Evolutionary conservation across 2,888 invertebrate species (phyloP), one percentile per base, ranked within the genome.

Genomic region (Sesia bembeciformis): DNA sequence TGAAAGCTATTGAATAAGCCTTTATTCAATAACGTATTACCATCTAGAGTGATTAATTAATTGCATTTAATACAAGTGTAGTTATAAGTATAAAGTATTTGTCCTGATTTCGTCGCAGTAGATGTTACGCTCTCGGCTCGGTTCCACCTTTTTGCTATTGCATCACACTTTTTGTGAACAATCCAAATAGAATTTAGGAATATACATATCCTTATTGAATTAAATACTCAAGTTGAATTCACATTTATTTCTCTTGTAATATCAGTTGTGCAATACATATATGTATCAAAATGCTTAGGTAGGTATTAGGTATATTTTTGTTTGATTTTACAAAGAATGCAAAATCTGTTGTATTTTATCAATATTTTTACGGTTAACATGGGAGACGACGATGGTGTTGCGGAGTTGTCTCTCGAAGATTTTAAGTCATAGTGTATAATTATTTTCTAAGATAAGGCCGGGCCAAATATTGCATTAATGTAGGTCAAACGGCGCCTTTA

Each of bases 401-500:
- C 70, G 67, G 60, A 65, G 63, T 69, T 60, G 60, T 58, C 68
- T 70, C 76, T 73, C 76, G 66, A 67, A 66, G 73, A 74, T 80
- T 57, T 79, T 85, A 84, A 88, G 88, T 89, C 88, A 87, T 88
- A 85, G 75, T 85, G 75, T 86, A 72, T 85, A 84, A 84, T 85
- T 86, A 87, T 81, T 83, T 80, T 82, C 69, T 86, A 86, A 85
- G 85, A 68, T 78, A 79, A 85, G 88, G 88, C 89, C 89, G 89
- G 89, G 89, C 88, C 89, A 86, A 87, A 85, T 85, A 86, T 78
- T 87, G 89, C 89, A 89, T 87, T 88, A 85, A 71, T 74, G 67
- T 80, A 84, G 83, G 87, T 81, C 84, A 70, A 66, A 72, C 74
- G 82, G 84, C 85, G 78, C 76, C 78, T 81, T 78, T 77, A 68